Conservation (phyloP, 30 jellyfish, hydroid and myxozoan species). For the Aurelia aurita complex sp. Pacific region DNA sequence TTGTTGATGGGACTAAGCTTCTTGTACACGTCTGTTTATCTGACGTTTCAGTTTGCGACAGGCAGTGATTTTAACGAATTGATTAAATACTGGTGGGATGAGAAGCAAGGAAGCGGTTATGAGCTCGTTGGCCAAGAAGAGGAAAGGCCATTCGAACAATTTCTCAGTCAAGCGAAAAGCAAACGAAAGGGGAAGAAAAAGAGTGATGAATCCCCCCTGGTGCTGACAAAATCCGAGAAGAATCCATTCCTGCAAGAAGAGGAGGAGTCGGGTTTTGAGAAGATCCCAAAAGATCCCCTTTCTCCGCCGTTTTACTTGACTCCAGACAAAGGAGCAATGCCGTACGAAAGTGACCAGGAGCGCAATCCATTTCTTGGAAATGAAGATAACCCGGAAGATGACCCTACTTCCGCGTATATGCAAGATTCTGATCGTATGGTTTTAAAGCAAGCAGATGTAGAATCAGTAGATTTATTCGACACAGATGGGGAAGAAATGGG, state of each 20-base stretch:
- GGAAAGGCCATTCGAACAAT: constrained; percentile 48
- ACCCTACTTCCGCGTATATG: neutral
- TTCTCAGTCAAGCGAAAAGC: constrained; percentile 9
- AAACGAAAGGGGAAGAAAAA: neutral
- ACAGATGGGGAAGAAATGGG: constrained; percentile 1
- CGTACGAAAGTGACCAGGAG: neutral
- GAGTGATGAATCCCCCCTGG: neutral
- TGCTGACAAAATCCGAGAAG: constrained; percentile 4
- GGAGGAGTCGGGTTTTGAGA: neutral
- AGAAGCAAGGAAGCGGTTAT: constrained; percentile 9
- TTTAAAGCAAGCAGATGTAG: no score
- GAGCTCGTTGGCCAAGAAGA: constrained; percentile 34
- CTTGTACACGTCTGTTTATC: constrained; percentile 36
- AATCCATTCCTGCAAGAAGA: constrained; percentile 2
- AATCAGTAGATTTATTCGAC: neutral
- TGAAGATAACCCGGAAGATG: neutral
- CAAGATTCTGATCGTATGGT: neutral
- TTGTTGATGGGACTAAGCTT: constrained; percentile 44
- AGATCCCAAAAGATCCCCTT: neutral
- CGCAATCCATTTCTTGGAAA: constrained; percentile 1
- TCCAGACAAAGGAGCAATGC: neutral
- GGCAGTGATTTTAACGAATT: constrained; percentile 59
- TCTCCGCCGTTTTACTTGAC: neutral
- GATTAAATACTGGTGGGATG: constrained; percentile 45
- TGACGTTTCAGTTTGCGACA: constrained; percentile 37